Evolutionary conservation across 2,113 vertebrate species (phyloP).

Genomic region (Catharus bicknelli): DNA sequence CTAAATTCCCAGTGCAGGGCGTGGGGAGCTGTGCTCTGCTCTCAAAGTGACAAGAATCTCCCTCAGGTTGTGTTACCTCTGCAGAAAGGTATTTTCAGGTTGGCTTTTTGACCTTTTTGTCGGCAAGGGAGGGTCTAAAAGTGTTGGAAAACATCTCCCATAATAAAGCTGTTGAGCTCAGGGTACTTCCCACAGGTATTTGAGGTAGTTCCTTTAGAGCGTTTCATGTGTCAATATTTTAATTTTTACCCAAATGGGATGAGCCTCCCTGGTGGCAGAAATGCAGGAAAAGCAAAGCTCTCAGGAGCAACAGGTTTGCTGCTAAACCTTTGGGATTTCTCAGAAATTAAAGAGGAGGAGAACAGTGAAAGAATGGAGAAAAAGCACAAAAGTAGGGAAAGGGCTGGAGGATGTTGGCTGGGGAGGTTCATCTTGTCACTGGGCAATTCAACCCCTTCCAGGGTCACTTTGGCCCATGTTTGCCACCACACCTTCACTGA

Average conservation of each 20-base stretch:
- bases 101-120: background rate
- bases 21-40: background rate
- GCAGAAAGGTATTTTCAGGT: background rate
- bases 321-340: background rate
- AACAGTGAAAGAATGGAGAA: background rate
- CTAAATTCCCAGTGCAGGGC: background rate
- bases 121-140: background rate
- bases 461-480: background rate
- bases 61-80: background rate
- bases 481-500: background rate
- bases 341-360: background rate
- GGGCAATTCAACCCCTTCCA: background rate
- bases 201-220: background rate
- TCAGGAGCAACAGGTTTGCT: background rate
- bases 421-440: background rate
- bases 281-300: background rate
- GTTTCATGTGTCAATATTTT: background rate
- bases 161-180: background rate
- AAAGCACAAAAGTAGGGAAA: background rate
- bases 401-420: background rate
- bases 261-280: background rate
- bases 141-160: background rate
- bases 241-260: background rate
- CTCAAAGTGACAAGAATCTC: background rate
- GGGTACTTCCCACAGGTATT: background rate